These are phyloP conservation scores for Nebria brevicollis DNA, from an alignment of 2,888 invertebrate species.

Conservation along the genomic window DNA sequence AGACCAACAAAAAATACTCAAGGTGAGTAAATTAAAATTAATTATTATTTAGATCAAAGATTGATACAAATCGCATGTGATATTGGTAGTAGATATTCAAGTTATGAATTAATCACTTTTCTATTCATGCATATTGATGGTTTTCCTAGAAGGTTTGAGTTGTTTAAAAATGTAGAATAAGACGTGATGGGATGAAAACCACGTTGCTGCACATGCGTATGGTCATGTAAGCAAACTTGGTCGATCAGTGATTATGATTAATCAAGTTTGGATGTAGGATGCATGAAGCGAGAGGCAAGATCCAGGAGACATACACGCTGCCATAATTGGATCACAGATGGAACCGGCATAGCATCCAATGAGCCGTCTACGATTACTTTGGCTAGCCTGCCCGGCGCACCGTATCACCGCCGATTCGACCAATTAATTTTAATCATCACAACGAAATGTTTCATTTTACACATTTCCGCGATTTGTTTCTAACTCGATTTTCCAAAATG, in stretches of 20 bases:
- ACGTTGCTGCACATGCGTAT: constrained; percentile 5
- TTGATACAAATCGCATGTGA: too few species aligned
- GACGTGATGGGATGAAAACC: not conserved
- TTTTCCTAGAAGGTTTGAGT: not conserved
- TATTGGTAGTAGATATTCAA: too few species aligned
- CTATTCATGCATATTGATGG: too few species aligned
- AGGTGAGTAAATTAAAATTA: too few species aligned
- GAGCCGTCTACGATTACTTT: constrained; percentile 19
- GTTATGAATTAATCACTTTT: too few species aligned
- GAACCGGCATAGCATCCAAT: constrained; percentile 17
- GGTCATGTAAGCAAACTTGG: not conserved
- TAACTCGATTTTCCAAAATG: too few species aligned
- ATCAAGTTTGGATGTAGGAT: constrained; percentile 23
- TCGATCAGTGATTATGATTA: constrained; percentile 26
- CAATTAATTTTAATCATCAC: constrained; percentile 25
- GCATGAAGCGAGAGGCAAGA: not conserved
- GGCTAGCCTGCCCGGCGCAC: not conserved
- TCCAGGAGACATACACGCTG: constrained; percentile 1
- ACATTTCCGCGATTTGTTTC: too few species aligned
- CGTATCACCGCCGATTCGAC: constrained; percentile 12
- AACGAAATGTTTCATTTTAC: too few species aligned
- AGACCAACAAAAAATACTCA: not conserved
- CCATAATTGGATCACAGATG: constrained; percentile 41
- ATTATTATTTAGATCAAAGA: too few species aligned
- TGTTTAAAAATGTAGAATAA: not conserved